Evolutionary conservation across 2,888 invertebrate species (phyloP).

Genomic region (Lamproptera curius): DNA sequence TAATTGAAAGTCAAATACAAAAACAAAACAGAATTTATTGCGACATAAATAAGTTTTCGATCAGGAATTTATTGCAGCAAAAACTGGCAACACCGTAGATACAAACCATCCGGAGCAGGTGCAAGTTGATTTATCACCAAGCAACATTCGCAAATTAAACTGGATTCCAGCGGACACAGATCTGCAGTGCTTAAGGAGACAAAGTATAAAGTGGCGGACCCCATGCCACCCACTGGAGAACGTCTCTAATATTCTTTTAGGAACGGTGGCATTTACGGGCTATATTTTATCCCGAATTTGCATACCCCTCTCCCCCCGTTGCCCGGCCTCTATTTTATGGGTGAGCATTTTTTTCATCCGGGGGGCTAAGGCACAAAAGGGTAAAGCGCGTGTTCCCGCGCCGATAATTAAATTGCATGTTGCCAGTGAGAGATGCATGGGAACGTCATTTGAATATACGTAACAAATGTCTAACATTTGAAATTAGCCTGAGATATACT

Average conservation of each 20-base stretch:
- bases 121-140: slow-evolving; percentile 64
- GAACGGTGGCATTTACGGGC: slow-evolving; percentile 80
- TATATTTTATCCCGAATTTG: slow-evolving; percentile 80
- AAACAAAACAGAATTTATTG: too few species aligned
- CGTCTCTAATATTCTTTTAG: slow-evolving; percentile 80
- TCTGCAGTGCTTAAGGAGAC: slow-evolving; percentile 75
- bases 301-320: slow-evolving; percentile 77
- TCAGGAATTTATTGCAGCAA: too few species aligned
- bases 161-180: slow-evolving; percentile 63
- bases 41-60: too few species aligned
- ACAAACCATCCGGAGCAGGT: slow-evolving; percentile 23
- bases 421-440: slow-evolving; percentile 31
- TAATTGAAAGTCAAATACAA: too few species aligned
- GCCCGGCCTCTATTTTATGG: slow-evolving; percentile 78
- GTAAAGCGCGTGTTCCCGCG: slow-evolving; percentile 71
- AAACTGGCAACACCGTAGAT: neutral
- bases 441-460: neutral
- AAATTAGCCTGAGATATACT: neutral
- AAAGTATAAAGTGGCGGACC: slow-evolving; percentile 75
- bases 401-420: slow-evolving; percentile 77
- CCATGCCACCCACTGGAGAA: slow-evolving; percentile 77
- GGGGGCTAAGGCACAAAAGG: slow-evolving; percentile 79
- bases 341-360: slow-evolving; percentile 75
- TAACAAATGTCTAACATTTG: neutral
- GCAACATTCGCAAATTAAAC: slow-evolving; percentile 74